Evolutionary conservation across 1,140 invertebrate species (phyloP), one percentile per base, ranked within the genome.

Genomic region (Drosophila subobscura): DNA sequence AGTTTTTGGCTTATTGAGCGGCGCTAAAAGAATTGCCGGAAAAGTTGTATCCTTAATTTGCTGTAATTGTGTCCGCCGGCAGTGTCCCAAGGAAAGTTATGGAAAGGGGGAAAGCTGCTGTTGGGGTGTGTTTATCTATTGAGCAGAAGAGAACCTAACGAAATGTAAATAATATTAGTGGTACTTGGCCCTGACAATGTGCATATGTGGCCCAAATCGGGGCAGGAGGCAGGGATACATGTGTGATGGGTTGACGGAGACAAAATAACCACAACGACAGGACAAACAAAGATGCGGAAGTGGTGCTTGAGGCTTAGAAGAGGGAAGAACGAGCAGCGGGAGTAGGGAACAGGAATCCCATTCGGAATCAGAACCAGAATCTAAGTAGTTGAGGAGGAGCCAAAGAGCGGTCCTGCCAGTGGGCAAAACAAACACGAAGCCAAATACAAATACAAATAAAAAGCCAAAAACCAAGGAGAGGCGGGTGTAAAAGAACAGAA

Each of bases 121-220:
- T 49, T 58, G 49, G 45, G 54, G 29, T 60, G 56, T 72, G 56
- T 63, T 67, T 55, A 70, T 85, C 60, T 78, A 77, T 74, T 52
- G 63, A 79, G 63, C 58, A 58, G 64, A 47, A 75, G 65, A 85
- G 65, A 78, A 76, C 77, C 77, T 86, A 86, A 86, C 81, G 81
- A 86, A 86, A 86, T 88, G 81, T 86, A 86, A 86, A 86, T 78
- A 86, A 86, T 86, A 86, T 86, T 86, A 86, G 81, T 88, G 81
- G 77, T 86, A 88, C 83, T 86, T 81, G 81, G 74, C 81, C 75
- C 64, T 86, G 81, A 86, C 81, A 86, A 86, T 86, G 81, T 81
- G 81, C 81, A 86, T 88, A 86, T 86, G 81, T 81, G 81, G 49
- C 83, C 83, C 77, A 70, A 12, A 3, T 12, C 10, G 10, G 3